A percentile compares a stretch with the other conserved stretches of the same genome.
Conservation (phyloP, 2,888 invertebrate genomes). For the Nemapogon koenigi region DNA sequence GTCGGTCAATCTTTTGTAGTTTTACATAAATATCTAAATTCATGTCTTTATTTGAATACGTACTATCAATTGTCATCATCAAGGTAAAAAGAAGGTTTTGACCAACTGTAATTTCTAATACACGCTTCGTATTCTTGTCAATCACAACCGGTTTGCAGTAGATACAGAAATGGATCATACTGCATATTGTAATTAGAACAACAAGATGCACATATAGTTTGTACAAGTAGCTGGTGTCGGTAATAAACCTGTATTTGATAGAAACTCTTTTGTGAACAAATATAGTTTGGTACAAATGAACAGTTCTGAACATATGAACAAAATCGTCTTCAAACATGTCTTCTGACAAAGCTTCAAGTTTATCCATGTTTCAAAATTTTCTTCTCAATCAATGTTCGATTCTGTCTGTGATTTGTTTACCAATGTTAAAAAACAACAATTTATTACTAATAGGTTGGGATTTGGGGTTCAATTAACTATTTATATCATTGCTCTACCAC, state of each 20-base stretch:
- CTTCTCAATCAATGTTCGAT: too few species aligned
- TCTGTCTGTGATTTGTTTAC: too few species aligned
- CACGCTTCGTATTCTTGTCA: too few species aligned
- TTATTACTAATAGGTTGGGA: too few species aligned
- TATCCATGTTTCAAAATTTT: conserved; percentile 6
- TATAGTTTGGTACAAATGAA: conserved; percentile 24
- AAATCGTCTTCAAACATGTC: conserved; percentile 38
- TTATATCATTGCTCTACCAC: too few species aligned
- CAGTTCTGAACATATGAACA: conserved; percentile 26
- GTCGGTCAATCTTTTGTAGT: conserved; percentile 3
- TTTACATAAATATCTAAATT: background rate
- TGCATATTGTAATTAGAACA: conserved; percentile 26
- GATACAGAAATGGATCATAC: too few species aligned
- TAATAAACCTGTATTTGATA: conserved; percentile 30
- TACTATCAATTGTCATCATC: background rate
- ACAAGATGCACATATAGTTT: conserved; percentile 23
- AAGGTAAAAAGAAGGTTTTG: conserved; percentile 8
- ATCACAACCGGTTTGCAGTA: too few species aligned
- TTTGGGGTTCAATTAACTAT: too few species aligned
- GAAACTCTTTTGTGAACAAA: conserved; percentile 31
- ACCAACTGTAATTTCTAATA: too few species aligned
- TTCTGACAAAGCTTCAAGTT: conserved; percentile 25
- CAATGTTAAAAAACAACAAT: too few species aligned
- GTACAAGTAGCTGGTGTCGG: conserved; percentile 24
- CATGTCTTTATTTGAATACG: background rate